Evolutionary conservation across 2,888 invertebrate genomes (phyloP).

Genomic region (Drosophila picticornis): DNA sequence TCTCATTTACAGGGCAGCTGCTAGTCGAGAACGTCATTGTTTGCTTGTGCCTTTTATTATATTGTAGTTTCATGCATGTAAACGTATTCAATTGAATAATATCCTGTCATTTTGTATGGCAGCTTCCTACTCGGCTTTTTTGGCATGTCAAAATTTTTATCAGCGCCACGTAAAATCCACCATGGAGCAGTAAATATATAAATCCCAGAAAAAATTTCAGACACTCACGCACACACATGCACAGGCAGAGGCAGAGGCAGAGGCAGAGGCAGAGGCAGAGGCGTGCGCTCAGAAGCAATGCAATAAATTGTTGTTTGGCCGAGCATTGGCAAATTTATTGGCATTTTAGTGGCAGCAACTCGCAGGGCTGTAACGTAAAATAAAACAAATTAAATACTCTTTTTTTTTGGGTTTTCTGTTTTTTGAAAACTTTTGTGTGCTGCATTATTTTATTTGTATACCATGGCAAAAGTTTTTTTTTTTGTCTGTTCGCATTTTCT

Average conservation of each 20-base stretch:
- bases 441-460: conserved; percentile 11
- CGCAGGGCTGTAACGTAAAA: conserved; percentile 36
- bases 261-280: background rate
- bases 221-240: conserved; percentile 3
- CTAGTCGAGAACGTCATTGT: conserved; percentile 24
- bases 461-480: background rate
- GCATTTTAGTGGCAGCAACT: conserved; percentile 75
- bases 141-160: conserved; percentile 77
- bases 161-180: conserved; percentile 68
- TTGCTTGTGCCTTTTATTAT: conserved; percentile 56
- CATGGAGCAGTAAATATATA: conserved; percentile 69
- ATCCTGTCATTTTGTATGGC: conserved; percentile 81
- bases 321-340: conserved; percentile 73
- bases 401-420: conserved; percentile 15
- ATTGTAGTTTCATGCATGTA: conserved; percentile 78
- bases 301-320: conserved; percentile 69
- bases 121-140: conserved; percentile 42
- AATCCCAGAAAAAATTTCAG: conserved; percentile 52
- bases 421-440: conserved; percentile 38
- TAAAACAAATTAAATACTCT: conserved; percentile 77
- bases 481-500: conserved; percentile 34
- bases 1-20: conserved; percentile 15
- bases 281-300: conserved; percentile 58
- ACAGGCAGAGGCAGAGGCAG: background rate
- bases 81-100: conserved; percentile 83